A percentile compares a stretch with the other conserved stretches of the same genome.
Evolutionary conservation across 2,888 invertebrate species (phyloP).

Genomic region (Hypercompe scribonia): DNA sequence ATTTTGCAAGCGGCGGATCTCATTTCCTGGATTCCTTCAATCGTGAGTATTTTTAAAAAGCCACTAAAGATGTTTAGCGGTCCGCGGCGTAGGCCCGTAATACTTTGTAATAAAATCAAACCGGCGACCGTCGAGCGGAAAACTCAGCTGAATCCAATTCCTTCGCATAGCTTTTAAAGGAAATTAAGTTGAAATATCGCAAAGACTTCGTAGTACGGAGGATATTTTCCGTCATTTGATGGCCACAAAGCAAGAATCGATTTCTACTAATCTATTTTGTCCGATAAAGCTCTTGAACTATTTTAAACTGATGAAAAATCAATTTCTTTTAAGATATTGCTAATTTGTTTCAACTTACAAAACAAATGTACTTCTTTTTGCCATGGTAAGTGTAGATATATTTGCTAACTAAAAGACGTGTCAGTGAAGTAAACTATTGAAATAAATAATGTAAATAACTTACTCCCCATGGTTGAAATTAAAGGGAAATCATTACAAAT

Average conservation of each 20-base stretch:
- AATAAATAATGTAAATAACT: background rate
- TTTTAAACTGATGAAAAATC: background rate
- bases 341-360: background rate
- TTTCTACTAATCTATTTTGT: constrained; percentile 32
- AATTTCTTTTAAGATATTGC: background rate
- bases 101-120: constrained; percentile 60
- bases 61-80: constrained; percentile 49
- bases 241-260: constrained; percentile 29
- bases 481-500: too few species aligned
- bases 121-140: constrained; percentile 54
- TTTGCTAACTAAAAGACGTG: too few species aligned
- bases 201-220: constrained; percentile 32
- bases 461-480: background rate
- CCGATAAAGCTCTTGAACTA: background rate
- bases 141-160: constrained; percentile 62
- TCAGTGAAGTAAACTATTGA: too few species aligned
- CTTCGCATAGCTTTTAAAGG: constrained; percentile 56
- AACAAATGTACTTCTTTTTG: background rate
- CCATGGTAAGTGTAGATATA: background rate
- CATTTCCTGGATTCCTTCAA: constrained; percentile 44
- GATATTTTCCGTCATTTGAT: constrained; percentile 30
- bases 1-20: constrained; percentile 48
- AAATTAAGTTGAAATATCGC: constrained; percentile 60
- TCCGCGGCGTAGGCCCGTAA: constrained; percentile 28
- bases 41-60: constrained; percentile 52